Percentiles rank a stretch among this genome's conserved stretches.
Conservation (phyloP, 2,113 vertebrate species). For the Struthio camelus region DNA sequence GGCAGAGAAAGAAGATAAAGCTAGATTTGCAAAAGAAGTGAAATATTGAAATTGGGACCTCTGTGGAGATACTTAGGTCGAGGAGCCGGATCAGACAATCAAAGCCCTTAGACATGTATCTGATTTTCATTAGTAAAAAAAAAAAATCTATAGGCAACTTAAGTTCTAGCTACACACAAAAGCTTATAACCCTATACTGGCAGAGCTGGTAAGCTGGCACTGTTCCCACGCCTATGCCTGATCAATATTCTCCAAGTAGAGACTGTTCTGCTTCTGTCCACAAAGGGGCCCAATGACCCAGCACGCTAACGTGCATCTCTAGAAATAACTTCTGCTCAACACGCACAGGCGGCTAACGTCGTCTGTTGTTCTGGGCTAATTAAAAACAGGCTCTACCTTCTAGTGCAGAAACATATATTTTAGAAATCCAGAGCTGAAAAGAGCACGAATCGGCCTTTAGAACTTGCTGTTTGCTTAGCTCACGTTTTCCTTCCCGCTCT, state of each 20-base stretch:
- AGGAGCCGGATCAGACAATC: background rate
- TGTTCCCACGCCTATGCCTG: background rate
- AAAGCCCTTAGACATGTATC: background rate
- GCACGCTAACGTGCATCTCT: background rate
- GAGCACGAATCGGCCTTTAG: background rate
- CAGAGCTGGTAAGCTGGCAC: conserved; percentile 8
- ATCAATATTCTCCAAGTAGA: conserved; percentile 9
- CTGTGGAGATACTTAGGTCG: background rate
- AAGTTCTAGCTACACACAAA: background rate
- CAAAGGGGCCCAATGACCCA: background rate
- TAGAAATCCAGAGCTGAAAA: background rate
- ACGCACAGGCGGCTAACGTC: background rate
- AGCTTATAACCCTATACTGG: background rate
- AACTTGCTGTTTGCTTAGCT: background rate
- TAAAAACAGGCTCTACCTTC: background rate
- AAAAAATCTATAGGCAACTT: background rate
- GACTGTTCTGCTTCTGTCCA: background rate
- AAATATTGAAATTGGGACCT: background rate
- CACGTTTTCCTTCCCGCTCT: background rate
- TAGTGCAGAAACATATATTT: background rate
- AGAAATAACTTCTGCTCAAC: conserved; percentile 1
- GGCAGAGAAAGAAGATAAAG: background rate
- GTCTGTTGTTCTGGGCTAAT: conserved; percentile 20
- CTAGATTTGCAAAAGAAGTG: background rate
- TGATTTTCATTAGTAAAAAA: background rate